These are phyloP conservation scores for Nephila pilipes DNA, from an alignment of 1,140 invertebrate species.

Conservation along the genomic window DNA sequence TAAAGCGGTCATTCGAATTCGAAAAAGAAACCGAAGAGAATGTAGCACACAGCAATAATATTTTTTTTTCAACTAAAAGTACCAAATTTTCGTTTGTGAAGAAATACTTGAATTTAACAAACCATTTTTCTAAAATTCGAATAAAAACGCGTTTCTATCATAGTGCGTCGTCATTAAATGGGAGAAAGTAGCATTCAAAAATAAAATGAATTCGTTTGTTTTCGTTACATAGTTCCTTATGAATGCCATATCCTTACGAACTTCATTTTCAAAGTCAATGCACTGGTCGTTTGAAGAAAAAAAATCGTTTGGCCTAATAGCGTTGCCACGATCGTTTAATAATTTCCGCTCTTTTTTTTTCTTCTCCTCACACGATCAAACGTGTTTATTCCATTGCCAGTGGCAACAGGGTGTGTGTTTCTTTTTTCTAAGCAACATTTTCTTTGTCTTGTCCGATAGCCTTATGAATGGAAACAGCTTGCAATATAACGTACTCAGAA, in stretches of 20 bases:
- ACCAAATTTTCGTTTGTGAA: background rate
- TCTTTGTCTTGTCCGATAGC: background rate
- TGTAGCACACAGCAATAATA: background rate
- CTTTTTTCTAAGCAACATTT: background rate
- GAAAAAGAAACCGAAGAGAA: background rate
- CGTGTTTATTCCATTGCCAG: background rate
- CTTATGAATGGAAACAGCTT: background rate
- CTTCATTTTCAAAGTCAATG: constrained; percentile 1
- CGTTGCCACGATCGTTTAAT: background rate
- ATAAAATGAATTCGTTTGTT: background rate
- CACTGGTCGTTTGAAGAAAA: background rate
- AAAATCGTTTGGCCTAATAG: constrained; percentile 9
- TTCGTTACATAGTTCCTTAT: background rate
- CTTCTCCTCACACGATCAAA: background rate
- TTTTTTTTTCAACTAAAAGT: background rate
- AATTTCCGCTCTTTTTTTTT: background rate
- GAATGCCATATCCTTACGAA: background rate
- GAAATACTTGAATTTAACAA: background rate
- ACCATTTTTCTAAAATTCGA: background rate
- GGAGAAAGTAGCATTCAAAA: background rate
- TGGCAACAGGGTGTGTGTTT: background rate
- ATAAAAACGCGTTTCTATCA: background rate
- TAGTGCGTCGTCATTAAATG: background rate
- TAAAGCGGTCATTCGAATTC: background rate
- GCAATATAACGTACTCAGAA: background rate